Base-by-base conservation (phyloP, 2,888 invertebrate species). In the Sthenelais limicola region DNA sequence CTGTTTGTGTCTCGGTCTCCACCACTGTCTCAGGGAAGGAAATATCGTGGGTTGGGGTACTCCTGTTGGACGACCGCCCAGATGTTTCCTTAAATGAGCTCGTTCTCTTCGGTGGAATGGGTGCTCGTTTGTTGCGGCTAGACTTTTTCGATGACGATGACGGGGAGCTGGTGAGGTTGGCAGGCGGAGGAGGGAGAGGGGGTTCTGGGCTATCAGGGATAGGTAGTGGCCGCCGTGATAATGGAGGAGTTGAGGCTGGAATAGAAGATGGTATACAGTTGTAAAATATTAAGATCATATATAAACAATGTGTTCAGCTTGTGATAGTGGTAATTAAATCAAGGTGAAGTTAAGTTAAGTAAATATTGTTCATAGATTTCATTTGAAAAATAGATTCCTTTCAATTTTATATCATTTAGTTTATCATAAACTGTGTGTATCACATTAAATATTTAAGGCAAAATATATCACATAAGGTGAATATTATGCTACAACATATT, bases 61-160 rank as follows among this genome's bases (percentile, higher is more conserved):
- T 68, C n/a, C 70, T 21, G 35, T 49, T 58, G 30, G 51, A 58
- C 43, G 35, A 33, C 4, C 35, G 54, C 26, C 54, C 54, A 0
- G 54, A 66, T 28, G 66, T 73, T 15, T 83, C 83, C 51, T 81
- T 82, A 90, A 94, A 94, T 68, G 94, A 94, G 88, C 94, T 94
- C 79, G 97, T 97, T 81, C 97, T 91, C 88, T 97, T 96, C 38
- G 97, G 97, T 75, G 97, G 97, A 26, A 96, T 94, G 54, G 98
- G 98, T 33, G 97, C 96, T 84, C 94, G 94, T 88, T 96, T 96
- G 5, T 38, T 33, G 1, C 62, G 47, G 26, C 7, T 26, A 26
- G 28, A 26, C 49, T 71, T 56, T 49, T 43, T 52, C 15, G 62
- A 62, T 12, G 21, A 35, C 5, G 62, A 62, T 3, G 72, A 72